Conservation (phyloP, 2,888 invertebrate genomes). For the Mesorhabditis belari region DNA sequence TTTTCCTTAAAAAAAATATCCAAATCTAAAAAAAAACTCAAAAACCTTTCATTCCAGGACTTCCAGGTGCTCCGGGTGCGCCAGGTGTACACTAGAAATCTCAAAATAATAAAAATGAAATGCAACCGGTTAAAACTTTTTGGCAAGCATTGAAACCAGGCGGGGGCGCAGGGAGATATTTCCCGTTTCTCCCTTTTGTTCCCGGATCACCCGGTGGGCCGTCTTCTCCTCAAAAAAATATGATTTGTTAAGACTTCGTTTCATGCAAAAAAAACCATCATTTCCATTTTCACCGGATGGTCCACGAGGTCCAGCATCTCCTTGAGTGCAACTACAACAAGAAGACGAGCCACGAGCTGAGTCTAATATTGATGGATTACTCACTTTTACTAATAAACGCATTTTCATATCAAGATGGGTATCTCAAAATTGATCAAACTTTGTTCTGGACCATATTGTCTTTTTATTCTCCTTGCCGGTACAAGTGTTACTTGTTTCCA, state of each 20-base stretch:
- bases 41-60: not conserved
- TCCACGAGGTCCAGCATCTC: slow-evolving; percentile 42
- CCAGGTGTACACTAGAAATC: slow-evolving; percentile 31
- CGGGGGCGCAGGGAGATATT: slow-evolving; percentile 37
- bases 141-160: slow-evolving; percentile 35
- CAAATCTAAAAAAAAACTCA: too few species aligned
- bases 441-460: slow-evolving; percentile 17
- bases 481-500: slow-evolving; percentile 46
- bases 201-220: slow-evolving; percentile 19
- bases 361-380: too few species aligned
- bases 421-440: too few species aligned
- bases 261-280: slow-evolving; percentile 5
- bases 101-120: not conserved
- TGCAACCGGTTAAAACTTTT: slow-evolving; percentile 13
- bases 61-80: slow-evolving; percentile 36
- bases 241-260: not conserved
- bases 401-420: too few species aligned
- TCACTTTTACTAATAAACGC: too few species aligned
- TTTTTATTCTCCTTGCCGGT: slow-evolving; percentile 11
- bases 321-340: slow-evolving; percentile 50
- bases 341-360: too few species aligned
- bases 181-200: slow-evolving; percentile 20
- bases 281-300: slow-evolving; percentile 32
- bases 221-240: slow-evolving; percentile 10
- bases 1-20: too few species aligned